Conservation (phyloP, 2,888 invertebrate genomes). For the Zygogramma bicolorata region DNA sequence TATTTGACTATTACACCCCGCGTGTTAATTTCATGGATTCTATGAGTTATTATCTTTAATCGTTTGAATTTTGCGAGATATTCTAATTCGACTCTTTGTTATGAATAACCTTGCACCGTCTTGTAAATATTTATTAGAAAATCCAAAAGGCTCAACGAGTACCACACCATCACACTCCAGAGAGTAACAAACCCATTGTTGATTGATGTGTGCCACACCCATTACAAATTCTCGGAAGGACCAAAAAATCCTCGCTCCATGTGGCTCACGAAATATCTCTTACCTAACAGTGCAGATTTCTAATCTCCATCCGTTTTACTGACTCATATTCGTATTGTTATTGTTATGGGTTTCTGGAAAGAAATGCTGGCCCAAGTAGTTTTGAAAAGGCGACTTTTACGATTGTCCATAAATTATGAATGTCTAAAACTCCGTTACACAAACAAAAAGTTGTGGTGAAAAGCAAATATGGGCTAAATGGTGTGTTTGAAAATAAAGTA, state of each 20-base stretch:
- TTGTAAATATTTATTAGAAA: neutral
- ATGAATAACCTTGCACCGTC: neutral
- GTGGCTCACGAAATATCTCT: slow-evolving; percentile 31
- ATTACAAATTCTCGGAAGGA: slow-evolving; percentile 32
- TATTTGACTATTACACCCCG: too few relatives aligned
- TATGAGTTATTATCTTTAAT: neutral
- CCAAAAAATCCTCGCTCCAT: slow-evolving; percentile 24
- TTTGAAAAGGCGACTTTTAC: slow-evolving; percentile 29
- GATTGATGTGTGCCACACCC: slow-evolving; percentile 22
- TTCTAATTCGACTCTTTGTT: neutral
- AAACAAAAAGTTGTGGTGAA: slow-evolving; percentile 22
- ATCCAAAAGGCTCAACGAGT: neutral
- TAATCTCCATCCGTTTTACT: slow-evolving; percentile 22
- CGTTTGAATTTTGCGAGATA: neutral
- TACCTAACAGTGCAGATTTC: slow-evolving; percentile 31
- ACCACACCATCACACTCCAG: neutral
- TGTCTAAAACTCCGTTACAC: slow-evolving; percentile 25
- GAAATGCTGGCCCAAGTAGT: slow-evolving; percentile 30
- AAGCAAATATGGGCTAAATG: slow-evolving; percentile 13
- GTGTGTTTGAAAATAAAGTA: slow-evolving; percentile 5
- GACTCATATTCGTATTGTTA: slow-evolving; percentile 25
- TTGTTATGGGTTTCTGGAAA: slow-evolving; percentile 35
- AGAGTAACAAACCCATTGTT: slow-evolving; percentile 8
- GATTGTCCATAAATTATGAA: slow-evolving; percentile 26
- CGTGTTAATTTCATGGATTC: too few relatives aligned